Conservation (phyloP, 2,797 vertebrate genomes). For the Ispidina picta region DNA sequence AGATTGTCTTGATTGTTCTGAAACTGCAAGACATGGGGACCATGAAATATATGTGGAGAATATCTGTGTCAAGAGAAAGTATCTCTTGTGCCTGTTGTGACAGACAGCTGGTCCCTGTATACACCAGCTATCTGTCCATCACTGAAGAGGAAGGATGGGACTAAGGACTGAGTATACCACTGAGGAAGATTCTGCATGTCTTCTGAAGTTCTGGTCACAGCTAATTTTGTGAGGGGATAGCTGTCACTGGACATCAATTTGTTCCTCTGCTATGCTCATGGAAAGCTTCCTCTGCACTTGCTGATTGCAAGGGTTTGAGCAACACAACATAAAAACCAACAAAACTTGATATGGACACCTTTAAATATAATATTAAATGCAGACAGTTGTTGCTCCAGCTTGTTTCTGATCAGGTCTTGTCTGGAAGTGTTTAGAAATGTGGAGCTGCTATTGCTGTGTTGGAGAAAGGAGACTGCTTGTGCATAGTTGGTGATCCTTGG, state of each 20-base stretch:
- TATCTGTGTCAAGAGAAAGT: background rate
- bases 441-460: background rate
- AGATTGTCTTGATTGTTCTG: background rate
- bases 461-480: background rate
- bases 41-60: background rate
- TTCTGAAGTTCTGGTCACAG: background rate
- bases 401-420: background rate
- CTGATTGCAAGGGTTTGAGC: background rate
- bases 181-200: background rate
- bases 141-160: background rate
- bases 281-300: accelerated
- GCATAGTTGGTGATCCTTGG: background rate
- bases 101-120: accelerated
- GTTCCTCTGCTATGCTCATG: background rate
- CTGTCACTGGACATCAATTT: background rate
- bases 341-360: accelerated
- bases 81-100: background rate
- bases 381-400: background rate
- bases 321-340: accelerated
- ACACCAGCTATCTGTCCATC: accelerated
- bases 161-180: background rate
- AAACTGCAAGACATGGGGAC: background rate
- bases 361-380: background rate
- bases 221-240: background rate
- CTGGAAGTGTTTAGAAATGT: background rate